phyloP scores from a whole-genome alignment of 2,113 vertebrate species.

The Gorsachius goisagi region DNA sequence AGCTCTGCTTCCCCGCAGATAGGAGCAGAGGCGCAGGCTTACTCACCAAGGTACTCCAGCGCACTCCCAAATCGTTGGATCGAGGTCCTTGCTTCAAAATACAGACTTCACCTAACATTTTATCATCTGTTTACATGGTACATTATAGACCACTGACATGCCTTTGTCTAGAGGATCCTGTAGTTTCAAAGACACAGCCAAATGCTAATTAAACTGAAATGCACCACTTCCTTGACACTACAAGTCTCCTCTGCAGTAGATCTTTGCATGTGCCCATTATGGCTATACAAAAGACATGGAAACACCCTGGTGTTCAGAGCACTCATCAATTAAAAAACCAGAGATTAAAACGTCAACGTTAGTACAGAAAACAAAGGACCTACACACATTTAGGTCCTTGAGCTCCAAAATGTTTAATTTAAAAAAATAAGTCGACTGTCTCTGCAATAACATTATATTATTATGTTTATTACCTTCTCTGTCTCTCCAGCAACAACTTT shows the following conservation, averaged over 20 bases:
- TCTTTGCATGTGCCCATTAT: background rate
- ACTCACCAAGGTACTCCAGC: background rate
- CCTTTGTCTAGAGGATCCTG: background rate
- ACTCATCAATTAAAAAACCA: background rate
- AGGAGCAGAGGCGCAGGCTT: background rate
- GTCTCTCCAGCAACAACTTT: background rate
- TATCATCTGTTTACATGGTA: background rate
- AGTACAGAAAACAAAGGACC: background rate
- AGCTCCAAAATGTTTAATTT: background rate
- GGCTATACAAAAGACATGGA: background rate
- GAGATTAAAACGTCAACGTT: background rate
- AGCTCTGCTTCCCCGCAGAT: background rate
- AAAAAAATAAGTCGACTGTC: background rate
- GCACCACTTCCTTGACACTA: background rate
- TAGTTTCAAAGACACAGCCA: background rate
- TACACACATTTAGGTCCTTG: background rate
- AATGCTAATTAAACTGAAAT: background rate
- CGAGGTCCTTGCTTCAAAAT: background rate
- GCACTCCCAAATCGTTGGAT: background rate
- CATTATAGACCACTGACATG: background rate
- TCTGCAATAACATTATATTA: background rate
- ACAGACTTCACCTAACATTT: background rate
- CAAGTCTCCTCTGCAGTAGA: background rate
- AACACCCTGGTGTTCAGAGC: background rate
- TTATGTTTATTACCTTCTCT: background rate